These are phyloP conservation scores for Cladorhizidae sp. DNA, from an alignment of 37 sponge, comb jelly and placozoan species.

Conservation along the genomic window DNA sequence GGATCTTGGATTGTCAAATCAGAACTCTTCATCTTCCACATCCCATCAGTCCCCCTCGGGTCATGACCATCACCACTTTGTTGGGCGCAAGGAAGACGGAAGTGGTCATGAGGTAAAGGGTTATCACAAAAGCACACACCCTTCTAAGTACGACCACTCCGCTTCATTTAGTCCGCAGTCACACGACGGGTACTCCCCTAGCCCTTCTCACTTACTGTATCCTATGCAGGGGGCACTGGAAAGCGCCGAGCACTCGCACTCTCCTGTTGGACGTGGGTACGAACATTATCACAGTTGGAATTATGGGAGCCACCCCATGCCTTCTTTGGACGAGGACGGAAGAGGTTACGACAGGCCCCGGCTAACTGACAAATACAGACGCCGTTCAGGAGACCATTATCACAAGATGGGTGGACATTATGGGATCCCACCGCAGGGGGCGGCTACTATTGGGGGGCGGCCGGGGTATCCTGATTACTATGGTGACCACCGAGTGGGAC, in stretches of 20 bases:
- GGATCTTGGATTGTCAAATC: neutral
- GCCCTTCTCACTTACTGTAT: neutral
- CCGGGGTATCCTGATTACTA: neutral
- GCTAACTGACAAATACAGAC: neutral
- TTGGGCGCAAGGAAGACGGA: neutral
- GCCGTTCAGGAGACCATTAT: no score
- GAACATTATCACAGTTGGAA: neutral
- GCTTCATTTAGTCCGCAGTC: neutral
- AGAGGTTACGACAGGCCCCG: neutral
- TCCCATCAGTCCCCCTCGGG: neutral
- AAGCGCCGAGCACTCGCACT: neutral
- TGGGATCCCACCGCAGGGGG: neutral
- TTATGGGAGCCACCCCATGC: neutral
- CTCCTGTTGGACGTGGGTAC: neutral
- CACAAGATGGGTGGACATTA: neutral
- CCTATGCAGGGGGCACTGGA: neutral
- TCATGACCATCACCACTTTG: neutral
- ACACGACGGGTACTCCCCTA: neutral
- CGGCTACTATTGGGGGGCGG: neutral
- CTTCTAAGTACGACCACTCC: neutral
- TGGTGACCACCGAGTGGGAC: neutral
- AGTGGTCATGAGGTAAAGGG: neutral
- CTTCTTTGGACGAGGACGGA: neutral
- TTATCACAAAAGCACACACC: neutral
- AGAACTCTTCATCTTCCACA: neutral